phyloP scores from a whole-genome alignment of 2,888 invertebrate species.

The Pseudococcus jackbeardsleyi region DNA sequence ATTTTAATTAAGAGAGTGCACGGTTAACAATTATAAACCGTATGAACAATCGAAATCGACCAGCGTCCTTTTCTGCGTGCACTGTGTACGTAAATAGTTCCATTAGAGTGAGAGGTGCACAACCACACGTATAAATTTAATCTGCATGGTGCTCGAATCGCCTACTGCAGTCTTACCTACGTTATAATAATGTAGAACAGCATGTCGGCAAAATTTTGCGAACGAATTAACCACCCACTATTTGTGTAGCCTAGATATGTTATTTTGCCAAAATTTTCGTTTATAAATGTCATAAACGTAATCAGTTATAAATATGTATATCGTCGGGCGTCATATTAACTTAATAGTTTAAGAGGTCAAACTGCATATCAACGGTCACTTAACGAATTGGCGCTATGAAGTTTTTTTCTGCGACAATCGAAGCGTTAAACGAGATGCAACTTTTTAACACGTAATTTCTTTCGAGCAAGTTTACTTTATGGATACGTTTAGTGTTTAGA shows the following conservation, averaged over 20 bases:
- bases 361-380: background rate
- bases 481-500: no score
- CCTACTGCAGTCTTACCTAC: background rate
- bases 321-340: background rate
- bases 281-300: constrained; percentile 28
- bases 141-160: background rate
- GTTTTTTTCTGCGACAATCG: background rate
- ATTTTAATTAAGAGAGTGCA: constrained; percentile 17
- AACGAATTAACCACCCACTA: constrained; percentile 30
- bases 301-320: constrained; percentile 12
- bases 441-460: background rate
- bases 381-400: background rate
- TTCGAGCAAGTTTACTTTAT: no score
- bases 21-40: background rate
- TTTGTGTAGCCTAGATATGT: background rate
- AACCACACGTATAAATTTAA: no score
- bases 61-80: background rate
- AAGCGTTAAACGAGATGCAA: background rate
- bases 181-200: background rate
- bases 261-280: constrained; percentile 37
- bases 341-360: constrained; percentile 12
- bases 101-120: background rate
- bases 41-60: constrained; percentile 3
- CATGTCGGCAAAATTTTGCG: background rate
- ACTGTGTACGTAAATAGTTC: background rate